Evolutionary conservation across 2,888 invertebrate genomes (phyloP), one percentile per base, ranked within the genome.

Genomic region (Drosophila conformis): DNA sequence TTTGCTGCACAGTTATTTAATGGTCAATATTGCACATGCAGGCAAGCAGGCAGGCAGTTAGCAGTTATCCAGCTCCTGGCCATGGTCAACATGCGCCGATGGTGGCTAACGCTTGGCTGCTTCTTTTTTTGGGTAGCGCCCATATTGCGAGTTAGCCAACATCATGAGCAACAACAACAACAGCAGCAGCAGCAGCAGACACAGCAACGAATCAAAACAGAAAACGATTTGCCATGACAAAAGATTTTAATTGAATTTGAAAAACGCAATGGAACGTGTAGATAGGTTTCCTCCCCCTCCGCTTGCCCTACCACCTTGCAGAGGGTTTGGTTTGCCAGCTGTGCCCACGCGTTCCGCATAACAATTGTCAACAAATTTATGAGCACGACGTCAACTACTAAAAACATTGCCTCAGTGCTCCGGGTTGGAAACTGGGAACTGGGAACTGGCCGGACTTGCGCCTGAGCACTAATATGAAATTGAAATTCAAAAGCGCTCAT

Each of bases 211-310:
- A 82, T 69, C 82, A 77, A 80, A 81, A 74, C 67, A 69, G 29
- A 42, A 46, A 72, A 76, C 70, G 68, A 72, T 69, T 69, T 79
- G 80, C 46, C 69, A 73, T 80, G 81, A 88, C 87, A 88, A 88
- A 85, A 88, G 89, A 82, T 87, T 87, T 87, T 88, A 87, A 88
- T 88, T 88, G 82, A 88, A 89, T 89, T 88, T 87, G 83, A 82
- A 83, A 75, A 89, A 82, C 80, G 82, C 85, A 87, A 89, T 89
- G 87, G 76, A 59, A 82, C 88, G 87, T 86, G 77, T 78, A 82
- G 73, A 76, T 60, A 73, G 67, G 33, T 29, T 33, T 68, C 31
- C 40, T 27, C 62, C 31, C 11, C 53, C 4, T 11, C 10, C 40
- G 29, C 33, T 2, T 5, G 1, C 36, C 29, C 27, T n/a, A 29